These are phyloP conservation scores for Coremacera marginata DNA, from an alignment of 2,888 invertebrate species.

Conservation along the genomic window DNA sequence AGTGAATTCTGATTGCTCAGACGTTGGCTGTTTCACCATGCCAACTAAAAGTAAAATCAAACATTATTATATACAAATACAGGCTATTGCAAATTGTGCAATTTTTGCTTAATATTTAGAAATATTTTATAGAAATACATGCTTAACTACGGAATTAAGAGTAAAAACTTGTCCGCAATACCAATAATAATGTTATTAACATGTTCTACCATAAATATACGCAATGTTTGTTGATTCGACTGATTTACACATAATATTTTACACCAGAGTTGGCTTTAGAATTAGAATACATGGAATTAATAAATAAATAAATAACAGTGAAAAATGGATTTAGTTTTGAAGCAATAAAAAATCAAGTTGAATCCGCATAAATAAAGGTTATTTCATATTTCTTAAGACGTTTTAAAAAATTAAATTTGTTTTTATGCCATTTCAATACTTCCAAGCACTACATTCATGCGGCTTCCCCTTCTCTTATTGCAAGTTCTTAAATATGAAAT, in stretches of 20 bases:
- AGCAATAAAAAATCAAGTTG: neutral
- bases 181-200: slow-evolving; percentile 1
- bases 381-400: neutral
- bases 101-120: too few relatives aligned
- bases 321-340: neutral
- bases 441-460: too few relatives aligned
- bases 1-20: slow-evolving; percentile 93
- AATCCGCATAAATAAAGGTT: neutral
- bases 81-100: neutral
- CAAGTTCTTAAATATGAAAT: too few relatives aligned
- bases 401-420: neutral
- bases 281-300: neutral
- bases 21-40: slow-evolving; percentile 94
- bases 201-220: neutral
- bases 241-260: too few relatives aligned
- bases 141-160: too few relatives aligned
- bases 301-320: neutral
- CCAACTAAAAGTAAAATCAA: slow-evolving; percentile 75
- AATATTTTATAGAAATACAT: too few relatives aligned
- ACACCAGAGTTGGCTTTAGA: too few relatives aligned
- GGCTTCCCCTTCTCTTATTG: too few relatives aligned
- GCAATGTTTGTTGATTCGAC: neutral
- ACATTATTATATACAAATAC: slow-evolving; percentile 3
- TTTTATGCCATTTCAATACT: too few relatives aligned
- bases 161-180: neutral